A percentile compares a stretch with the other conserved stretches of the same genome.
Evolutionary conservation across 2,888 invertebrate genomes (phyloP).

Genomic region (Eubasilissa splendida): DNA sequence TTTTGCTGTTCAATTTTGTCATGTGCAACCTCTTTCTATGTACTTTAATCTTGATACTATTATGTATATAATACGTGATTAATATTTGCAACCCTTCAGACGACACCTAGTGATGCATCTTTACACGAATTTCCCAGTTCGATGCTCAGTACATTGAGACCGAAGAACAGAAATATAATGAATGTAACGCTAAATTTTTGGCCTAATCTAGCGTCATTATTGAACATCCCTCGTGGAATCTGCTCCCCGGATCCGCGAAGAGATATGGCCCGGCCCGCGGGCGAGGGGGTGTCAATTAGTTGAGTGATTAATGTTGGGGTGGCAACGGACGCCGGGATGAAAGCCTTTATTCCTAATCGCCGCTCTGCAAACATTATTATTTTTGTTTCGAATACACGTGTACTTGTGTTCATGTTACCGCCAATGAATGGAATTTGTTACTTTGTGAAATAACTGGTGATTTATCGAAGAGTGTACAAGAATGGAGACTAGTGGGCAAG

Average conservation of each 20-base stretch:
- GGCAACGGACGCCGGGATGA: conserved; percentile 8
- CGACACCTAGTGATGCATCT: too few relatives aligned
- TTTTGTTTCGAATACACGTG: conserved; percentile 32
- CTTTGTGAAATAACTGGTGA: too few relatives aligned
- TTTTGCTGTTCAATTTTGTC: too few relatives aligned
- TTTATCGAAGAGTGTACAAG: too few relatives aligned
- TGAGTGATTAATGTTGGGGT: conserved; percentile 38
- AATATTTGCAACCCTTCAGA: too few relatives aligned
- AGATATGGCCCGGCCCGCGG: conserved; percentile 12
- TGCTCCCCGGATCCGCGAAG: conserved; percentile 22
- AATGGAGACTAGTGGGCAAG: too few relatives aligned
- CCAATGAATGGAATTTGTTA: too few relatives aligned
- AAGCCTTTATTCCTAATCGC: conserved; percentile 37
- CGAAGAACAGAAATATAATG: background rate
- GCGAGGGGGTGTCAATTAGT: conserved; percentile 43
- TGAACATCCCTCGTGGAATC: conserved; percentile 20
- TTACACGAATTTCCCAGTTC: too few relatives aligned
- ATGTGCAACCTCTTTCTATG: too few relatives aligned
- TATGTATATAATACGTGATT: too few relatives aligned
- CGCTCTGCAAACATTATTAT: conserved; percentile 34
- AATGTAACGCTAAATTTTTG: conserved; percentile 20
- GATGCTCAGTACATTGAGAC: background rate
- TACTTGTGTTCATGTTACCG: too few relatives aligned
- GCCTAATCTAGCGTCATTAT: conserved; percentile 22
- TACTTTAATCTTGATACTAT: too few relatives aligned